A percentile compares a stretch with the other conserved stretches of the same genome.
Evolutionary conservation across 2,797 vertebrate species (phyloP).

Genomic region (Onychomys arenicola): DNA sequence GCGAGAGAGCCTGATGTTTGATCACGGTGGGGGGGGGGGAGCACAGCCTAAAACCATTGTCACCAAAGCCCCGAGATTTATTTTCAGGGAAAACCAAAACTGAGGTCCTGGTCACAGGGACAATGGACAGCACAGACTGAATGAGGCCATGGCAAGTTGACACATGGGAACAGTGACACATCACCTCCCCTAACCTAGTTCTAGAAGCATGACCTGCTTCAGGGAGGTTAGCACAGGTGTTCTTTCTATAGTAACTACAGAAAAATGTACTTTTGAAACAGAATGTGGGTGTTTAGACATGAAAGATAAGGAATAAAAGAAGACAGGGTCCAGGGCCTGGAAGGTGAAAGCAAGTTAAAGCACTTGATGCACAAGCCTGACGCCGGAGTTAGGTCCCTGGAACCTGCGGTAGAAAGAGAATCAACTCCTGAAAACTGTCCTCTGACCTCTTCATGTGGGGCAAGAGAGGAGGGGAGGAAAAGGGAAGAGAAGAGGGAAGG

Average conservation of each 20-base stretch:
- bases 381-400: not conserved
- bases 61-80: not conserved
- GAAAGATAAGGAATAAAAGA: not conserved
- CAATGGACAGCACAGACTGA: not conserved
- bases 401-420: not conserved
- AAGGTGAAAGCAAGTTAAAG: not conserved
- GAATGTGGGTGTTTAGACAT: not conserved
- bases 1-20: not conserved
- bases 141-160: not conserved
- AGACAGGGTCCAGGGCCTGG: not conserved
- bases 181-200: not conserved
- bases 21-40: not conserved
- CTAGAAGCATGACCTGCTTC: not conserved
- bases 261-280: not conserved
- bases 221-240: not conserved
- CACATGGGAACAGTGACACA: not conserved
- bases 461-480: not conserved
- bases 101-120: not conserved
- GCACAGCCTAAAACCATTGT: not conserved
- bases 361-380: not conserved
- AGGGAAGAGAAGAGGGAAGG: rapidly evolving
- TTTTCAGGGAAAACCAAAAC: not conserved
- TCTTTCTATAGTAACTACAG: slow-evolving; percentile 41
- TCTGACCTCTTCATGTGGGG: not conserved
- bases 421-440: not conserved